A percentile compares a stretch with the other conserved stretches of the same genome.
phyloP scores from a whole-genome alignment of 2,113 vertebrate species.

The Lasiurus borealis region DNA sequence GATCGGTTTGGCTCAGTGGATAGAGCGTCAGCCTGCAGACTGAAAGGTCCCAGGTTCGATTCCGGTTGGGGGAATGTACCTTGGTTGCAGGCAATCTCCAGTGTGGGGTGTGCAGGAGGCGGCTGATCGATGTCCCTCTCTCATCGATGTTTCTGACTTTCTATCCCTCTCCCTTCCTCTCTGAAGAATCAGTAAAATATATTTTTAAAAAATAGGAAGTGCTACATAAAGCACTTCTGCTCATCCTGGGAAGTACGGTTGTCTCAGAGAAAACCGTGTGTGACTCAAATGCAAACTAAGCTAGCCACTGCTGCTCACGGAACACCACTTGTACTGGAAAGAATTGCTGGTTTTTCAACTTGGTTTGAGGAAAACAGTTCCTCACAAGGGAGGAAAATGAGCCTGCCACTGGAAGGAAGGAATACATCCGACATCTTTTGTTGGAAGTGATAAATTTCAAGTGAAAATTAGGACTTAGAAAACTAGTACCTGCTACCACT shows the following conservation, averaged over 20 bases:
- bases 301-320: background rate
- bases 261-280: background rate
- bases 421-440: background rate
- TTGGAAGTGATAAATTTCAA: background rate
- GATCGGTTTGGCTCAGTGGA: too few relatives aligned
- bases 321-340: conserved; percentile 43
- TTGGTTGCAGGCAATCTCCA: too few relatives aligned
- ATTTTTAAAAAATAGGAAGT: background rate
- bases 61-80: too few relatives aligned
- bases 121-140: too few relatives aligned
- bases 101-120: too few relatives aligned
- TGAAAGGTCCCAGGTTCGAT: too few relatives aligned
- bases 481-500: background rate
- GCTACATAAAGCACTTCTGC: background rate
- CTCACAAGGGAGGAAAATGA: background rate
- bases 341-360: background rate
- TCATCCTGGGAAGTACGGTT: background rate
- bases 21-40: too few relatives aligned
- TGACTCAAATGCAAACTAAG: background rate
- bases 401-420: background rate
- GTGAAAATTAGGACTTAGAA: background rate
- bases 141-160: too few relatives aligned
- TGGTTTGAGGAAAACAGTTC: background rate
- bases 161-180: too few relatives aligned
- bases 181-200: too few relatives aligned